These are phyloP conservation scores for Dexiosoma caninum DNA, from an alignment of 2,888 invertebrate species.

Conservation along the genomic window DNA sequence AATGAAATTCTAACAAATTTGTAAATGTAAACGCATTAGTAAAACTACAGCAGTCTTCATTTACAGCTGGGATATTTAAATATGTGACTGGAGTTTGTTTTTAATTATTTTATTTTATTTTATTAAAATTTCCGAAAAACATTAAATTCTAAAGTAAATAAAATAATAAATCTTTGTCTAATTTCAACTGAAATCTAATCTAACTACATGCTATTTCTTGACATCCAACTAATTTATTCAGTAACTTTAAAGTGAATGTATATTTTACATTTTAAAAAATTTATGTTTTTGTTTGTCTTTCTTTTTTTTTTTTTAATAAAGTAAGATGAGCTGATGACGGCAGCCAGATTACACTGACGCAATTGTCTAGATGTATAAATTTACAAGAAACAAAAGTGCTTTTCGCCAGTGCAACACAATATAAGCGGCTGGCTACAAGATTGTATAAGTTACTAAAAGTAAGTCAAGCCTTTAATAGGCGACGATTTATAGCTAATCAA, in stretches of 20 bases:
- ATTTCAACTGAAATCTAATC: neutral
- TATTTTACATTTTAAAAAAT: neutral
- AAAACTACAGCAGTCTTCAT: too few species aligned
- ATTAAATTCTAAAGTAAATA: too few species aligned
- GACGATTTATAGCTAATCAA: conserved; percentile 8
- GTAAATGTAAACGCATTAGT: too few species aligned
- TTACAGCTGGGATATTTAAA: too few species aligned
- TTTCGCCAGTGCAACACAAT: neutral
- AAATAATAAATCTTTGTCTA: neutral
- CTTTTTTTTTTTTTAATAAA: neutral
- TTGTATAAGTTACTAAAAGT: neutral
- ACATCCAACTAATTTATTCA: neutral
- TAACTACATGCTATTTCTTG: neutral
- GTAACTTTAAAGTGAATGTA: neutral
- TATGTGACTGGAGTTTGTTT: too few species aligned
- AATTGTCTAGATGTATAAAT: conserved; percentile 8
- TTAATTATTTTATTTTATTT: too few species aligned
- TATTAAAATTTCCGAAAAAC: too few species aligned
- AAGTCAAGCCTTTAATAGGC: neutral
- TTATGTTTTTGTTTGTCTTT: neutral
- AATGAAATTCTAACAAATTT: too few species aligned
- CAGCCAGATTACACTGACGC: conserved; percentile 21
- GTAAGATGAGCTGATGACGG: conserved; percentile 26
- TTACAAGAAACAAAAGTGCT: neutral
- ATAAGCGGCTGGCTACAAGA: neutral